Evolutionary conservation across 2,888 invertebrate species (phyloP), one percentile per base, ranked within the genome.

Genomic region (Machimus rusticus): DNA sequence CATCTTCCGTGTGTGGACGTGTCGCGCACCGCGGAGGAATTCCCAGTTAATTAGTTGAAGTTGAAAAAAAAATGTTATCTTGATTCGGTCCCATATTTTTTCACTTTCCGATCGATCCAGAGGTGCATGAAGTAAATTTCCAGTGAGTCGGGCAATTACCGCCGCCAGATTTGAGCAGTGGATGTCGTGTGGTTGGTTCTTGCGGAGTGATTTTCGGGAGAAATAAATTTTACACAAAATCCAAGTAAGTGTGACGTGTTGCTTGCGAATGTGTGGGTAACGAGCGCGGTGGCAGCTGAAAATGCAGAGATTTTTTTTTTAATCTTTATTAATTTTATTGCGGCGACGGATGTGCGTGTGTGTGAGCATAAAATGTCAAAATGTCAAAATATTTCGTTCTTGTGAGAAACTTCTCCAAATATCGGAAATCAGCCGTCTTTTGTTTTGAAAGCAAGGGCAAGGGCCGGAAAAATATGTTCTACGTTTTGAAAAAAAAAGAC

Each of bases 1-100:
- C 87, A 79, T 88, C 87, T 88, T 43, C 51, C 84, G 74, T 79
- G 57, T 43, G 88, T 66, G 74, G 84, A 78, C 46, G 84, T 74
- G 46, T 86, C 84, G 86, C 84, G 28, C 85, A 57, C 34, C 85
- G 74, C 39, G 79, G 81, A 23, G 74, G 81, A 23, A 78, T 77
- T 19, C 51, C 51, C 16, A 57, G 14, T 82, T 57, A 82, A 57
- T 82, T 31, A 43, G 5, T 5, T 39, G 74, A n/a, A 19, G 78
- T 16, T 66, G 14, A 14, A 78, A 19, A 79, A 28, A 8, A 78
- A 39, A 79, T 86, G 78, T 74, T 77, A 28, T 23, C 46, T 46
- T 74, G 23, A 87, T 19, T 79, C 28, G 19, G 23, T 3, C 43
- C 12, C 3, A 5, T 5, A 46, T 14, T 46, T 46, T 55, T 16